phyloP scores from a whole-genome alignment of 2,113 vertebrate genomes.

The Carassius carassius region DNA sequence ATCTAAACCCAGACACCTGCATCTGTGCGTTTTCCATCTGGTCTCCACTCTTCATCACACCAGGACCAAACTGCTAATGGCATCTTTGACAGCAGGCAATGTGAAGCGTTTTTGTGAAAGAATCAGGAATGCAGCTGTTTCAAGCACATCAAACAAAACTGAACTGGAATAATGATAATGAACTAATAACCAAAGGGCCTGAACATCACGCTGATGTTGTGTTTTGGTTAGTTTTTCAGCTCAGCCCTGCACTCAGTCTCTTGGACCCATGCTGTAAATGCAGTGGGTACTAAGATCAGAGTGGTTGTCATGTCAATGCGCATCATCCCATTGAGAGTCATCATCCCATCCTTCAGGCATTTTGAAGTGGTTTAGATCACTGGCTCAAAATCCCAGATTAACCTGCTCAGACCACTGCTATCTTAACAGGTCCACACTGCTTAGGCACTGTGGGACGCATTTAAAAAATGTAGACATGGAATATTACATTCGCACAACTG shows the following conservation, averaged over 20 bases:
- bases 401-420: not conserved
- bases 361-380: not conserved
- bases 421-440: not conserved
- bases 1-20: not conserved
- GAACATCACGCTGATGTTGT: too few species aligned
- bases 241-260: not conserved
- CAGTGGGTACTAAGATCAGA: not conserved
- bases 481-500: not conserved
- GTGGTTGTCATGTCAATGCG: conserved; percentile 9
- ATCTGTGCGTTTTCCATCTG: conserved; percentile 21
- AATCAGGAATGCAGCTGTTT: not conserved
- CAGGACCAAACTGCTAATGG: not conserved
- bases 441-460: not conserved
- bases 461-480: not conserved
- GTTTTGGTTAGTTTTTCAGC: conserved; percentile 9
- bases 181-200: not conserved
- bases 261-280: conserved; percentile 23
- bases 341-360: conserved; percentile 9
- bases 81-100: not conserved
- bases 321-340: not conserved
- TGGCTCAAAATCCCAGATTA: not conserved
- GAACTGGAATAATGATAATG: not conserved
- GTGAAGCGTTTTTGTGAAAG: not conserved
- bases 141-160: conserved; percentile 4
- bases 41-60: conserved; percentile 6